Base-by-base conservation (phyloP, 2,113 vertebrate species). In the Cyprinus carpio region DNA sequence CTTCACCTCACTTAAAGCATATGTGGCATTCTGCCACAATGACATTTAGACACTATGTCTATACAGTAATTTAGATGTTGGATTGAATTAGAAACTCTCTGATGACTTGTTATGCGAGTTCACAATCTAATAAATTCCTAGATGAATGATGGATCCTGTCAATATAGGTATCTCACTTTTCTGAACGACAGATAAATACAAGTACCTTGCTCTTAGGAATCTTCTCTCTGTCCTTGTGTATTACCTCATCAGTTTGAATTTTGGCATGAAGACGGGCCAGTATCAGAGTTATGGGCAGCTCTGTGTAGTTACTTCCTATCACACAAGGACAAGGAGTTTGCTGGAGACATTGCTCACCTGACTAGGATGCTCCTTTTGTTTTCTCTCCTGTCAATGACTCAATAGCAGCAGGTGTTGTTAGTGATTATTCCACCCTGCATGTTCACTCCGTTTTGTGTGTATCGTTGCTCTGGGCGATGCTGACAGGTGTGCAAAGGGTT, bases 381-480 rank as follows among this genome's bases (percentile, higher is more conserved):
- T 12, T 80, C n/a, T 80, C 12, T 37, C 34, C 25, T 23, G 27
- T 46, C 16, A 67, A 27, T 67, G 40, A 6, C 16, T 81, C 40
- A 49, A 18, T 31, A 81, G 16, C 18, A 11, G 37, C 79, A 67
- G 79, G 79, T 81, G 62, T 69, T 51, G 12, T 46, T 67, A 6
- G 2, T 1, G 20, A 81, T 81, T 67, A 81, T 81, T 81, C 79
- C n/a, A 49, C 9, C 62, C 77, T 80, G 58, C n/a, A 75, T 51
- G 64, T 69, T 16, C 27, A n/a, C 18, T 65, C 16, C 11, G 2
- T 69, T 72, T 15, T 56, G 29, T 72, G 2, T 27, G 29, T 16
- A 40, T 56, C 7, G 23, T 83, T 83, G 65, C 29, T 23, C 49
- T 10, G 12, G 81, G 81, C 23, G 2, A 56, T 34, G 64, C 49